Base-by-base conservation (phyloP, 2,113 vertebrate genomes). In the Calidris pugnax region DNA sequence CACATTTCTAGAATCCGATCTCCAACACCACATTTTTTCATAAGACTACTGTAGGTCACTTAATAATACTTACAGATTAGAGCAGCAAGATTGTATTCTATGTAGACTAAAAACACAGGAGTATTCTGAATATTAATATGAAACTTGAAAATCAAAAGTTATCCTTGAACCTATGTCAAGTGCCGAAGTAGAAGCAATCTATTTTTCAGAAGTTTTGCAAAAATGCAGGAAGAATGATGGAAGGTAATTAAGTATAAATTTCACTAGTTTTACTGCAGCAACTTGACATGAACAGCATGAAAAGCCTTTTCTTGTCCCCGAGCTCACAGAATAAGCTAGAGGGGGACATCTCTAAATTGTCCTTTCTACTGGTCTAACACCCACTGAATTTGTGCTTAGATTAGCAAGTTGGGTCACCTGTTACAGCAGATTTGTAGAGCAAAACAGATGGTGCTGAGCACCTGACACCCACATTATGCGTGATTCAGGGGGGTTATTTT, bases 361-460 rank as follows among this genome's bases (percentile, higher is more conserved):
- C 43, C 50, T 86, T 92, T 93, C 37, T 73, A 27, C 55, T 63
- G 24, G 47, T 26, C 41, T 71, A 69, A 78, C 33, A 60, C 47
- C 71, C 9, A 24, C 7, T 53, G 43, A 63, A 59, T 74, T 78
- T 75, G 18, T 91, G 89, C 74, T 91, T 85, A 68, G 19, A 72
- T 75, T 81, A 85, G 39, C 35, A 89, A 78, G 64, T 41, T 82
- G 48, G 48, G 62, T 92, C 89, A 91, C 91, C 93, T 75, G 89
- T 87, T 91, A 87, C 19, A 81, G 84, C 62, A 96, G 69, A 89
- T 89, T 73, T 50, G 53, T 35, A 85, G 23, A 85, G 39, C 10
- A 64, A 82, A 96, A 85, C 93, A 95, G 95, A 87, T 95, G 93
- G 87, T 82, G 77, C 74, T 0, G 0, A 82, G 62, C 89, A 95